A percentile compares a stretch with the other conserved stretches of the same genome.
These are phyloP conservation scores for Hyppa rectilinea DNA, from an alignment of 2,888 invertebrate genomes.

Conservation along the genomic window DNA sequence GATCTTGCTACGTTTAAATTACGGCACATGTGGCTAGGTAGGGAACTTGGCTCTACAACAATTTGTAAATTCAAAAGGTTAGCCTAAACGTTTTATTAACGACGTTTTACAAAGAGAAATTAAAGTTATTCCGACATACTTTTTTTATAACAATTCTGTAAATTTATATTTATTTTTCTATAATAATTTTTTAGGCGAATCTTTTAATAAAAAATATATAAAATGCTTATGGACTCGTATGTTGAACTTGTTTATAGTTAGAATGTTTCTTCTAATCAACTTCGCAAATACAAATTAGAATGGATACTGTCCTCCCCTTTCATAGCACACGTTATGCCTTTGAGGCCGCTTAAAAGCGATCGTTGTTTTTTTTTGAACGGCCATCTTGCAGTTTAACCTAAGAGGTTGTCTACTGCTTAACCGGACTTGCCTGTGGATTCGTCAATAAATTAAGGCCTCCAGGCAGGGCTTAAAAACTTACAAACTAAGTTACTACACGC, in stretches of 20 bases:
- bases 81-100: slow-evolving; percentile 25
- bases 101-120: slow-evolving; percentile 14
- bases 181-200: slow-evolving; percentile 16
- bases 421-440: too few relatives aligned
- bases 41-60: slow-evolving; percentile 24
- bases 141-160: slow-evolving; percentile 3
- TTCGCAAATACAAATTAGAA: slow-evolving; percentile 27
- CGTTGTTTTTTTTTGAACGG: too few relatives aligned
- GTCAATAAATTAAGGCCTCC: too few relatives aligned
- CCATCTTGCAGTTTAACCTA: too few relatives aligned
- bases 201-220: slow-evolving; percentile 49
- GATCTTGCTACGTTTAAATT: slow-evolving; percentile 2
- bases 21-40: slow-evolving; percentile 35
- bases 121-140: background rate
- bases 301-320: background rate
- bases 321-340: too few relatives aligned
- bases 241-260: slow-evolving; percentile 26
- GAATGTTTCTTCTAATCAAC: background rate
- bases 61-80: slow-evolving; percentile 44
- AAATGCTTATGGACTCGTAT: slow-evolving; percentile 46
- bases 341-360: too few relatives aligned
- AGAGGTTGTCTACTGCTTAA: too few relatives aligned
- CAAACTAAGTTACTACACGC: too few relatives aligned
- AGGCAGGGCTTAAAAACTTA: too few relatives aligned
- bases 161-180: background rate